These are phyloP conservation scores for Tamandua tetradactyla DNA, from an alignment of 2,797 vertebrate species.

Conservation along the genomic window DNA sequence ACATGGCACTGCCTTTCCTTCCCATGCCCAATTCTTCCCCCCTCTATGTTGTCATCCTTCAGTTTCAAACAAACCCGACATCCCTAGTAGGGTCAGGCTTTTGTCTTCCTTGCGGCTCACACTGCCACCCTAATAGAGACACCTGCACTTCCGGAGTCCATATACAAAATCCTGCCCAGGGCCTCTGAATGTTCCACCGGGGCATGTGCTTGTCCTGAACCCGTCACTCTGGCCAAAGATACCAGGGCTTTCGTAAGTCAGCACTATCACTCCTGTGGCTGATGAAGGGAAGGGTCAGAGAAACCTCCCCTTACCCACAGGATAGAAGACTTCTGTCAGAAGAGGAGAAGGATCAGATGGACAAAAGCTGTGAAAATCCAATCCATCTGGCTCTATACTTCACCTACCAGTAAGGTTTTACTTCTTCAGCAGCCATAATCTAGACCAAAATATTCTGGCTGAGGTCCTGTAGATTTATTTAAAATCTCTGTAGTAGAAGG, in stretches of 20 bases:
- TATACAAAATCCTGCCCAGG: neutral
- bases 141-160: neutral
- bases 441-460: neutral
- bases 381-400: neutral
- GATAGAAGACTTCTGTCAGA: neutral
- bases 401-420: neutral
- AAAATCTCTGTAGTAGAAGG: neutral
- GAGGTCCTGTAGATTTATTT: neutral
- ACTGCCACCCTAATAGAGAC: neutral
- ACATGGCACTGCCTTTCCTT: neutral
- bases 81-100: neutral
- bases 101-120: neutral
- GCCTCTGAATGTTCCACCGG: accelerated
- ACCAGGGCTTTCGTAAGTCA: neutral
- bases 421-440: neutral
- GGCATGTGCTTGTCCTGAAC: neutral
- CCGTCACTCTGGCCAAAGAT: neutral
- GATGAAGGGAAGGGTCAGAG: neutral
- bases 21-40: neutral
- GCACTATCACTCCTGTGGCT: neutral
- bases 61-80: neutral
- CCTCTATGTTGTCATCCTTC: neutral
- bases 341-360: neutral
- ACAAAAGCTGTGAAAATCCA: neutral
- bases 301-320: neutral